These are phyloP conservation scores for Papilio helenus DNA, from an alignment of 1,140 invertebrate genomes.

Conservation along the genomic window DNA sequence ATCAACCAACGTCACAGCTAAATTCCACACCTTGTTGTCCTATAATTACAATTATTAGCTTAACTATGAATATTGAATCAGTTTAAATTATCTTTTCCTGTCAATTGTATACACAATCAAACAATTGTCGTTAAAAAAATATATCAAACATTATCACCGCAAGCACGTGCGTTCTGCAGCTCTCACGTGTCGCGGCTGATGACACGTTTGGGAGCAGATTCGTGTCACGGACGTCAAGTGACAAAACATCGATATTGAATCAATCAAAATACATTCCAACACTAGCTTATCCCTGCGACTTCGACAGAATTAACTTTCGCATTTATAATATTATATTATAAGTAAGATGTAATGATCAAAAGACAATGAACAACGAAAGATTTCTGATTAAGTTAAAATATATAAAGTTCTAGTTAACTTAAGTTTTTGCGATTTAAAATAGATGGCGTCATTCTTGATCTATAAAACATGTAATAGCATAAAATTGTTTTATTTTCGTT, in stretches of 20 bases:
- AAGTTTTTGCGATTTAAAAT: not conserved
- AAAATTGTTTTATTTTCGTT: no score
- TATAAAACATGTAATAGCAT: no score
- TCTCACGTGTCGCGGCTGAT: not conserved
- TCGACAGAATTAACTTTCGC: no score
- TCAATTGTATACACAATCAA: constrained; percentile 1
- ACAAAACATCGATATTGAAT: not conserved
- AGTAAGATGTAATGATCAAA: no score
- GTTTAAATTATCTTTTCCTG: not conserved
- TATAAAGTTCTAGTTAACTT: not conserved
- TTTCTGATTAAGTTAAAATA: no score
- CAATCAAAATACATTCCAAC: not conserved
- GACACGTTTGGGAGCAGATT: not conserved
- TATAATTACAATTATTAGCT: not conserved
- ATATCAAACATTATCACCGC: not conserved
- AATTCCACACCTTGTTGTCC: no score
- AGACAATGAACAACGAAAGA: no score
- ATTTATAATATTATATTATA: no score
- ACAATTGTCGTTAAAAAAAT: not conserved
- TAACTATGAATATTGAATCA: not conserved
- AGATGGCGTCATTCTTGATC: not conserved
- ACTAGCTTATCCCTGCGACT: no score
- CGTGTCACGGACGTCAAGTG: constrained; percentile 26
- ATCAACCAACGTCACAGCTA: no score
- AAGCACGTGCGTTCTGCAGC: not conserved